phyloP scores from a whole-genome alignment of 92 coral and sea anemone species.

The Montipora capitata region DNA sequence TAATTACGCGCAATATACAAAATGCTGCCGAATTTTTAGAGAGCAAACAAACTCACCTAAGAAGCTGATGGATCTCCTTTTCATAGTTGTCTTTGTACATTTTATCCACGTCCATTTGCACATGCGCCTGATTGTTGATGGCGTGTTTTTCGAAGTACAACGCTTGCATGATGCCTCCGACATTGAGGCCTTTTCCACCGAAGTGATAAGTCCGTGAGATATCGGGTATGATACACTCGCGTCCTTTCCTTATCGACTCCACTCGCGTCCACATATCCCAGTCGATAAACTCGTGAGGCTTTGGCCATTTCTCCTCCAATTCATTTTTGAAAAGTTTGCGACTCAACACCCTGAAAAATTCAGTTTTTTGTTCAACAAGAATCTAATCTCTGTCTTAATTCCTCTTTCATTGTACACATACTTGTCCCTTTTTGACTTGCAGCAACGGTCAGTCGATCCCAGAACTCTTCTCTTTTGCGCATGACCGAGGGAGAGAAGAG shows the following conservation, averaged over 20 bases:
- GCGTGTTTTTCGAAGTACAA: slow-evolving; percentile 71
- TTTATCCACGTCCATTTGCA: slow-evolving; percentile 47
- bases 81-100: slow-evolving; percentile 68
- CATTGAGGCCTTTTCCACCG: slow-evolving; percentile 76
- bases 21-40: not conserved
- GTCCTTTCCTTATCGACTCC: slow-evolving; percentile 46
- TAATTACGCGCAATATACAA: no score
- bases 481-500: no score
- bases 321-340: slow-evolving; percentile 75
- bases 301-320: slow-evolving; percentile 71
- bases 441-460: no score
- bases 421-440: no score
- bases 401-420: no score
- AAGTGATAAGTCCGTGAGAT: slow-evolving; percentile 75
- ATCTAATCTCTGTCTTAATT: no score
- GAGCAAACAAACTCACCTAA: slow-evolving; percentile 46
- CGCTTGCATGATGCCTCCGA: slow-evolving; percentile 53
- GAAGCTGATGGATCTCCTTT: slow-evolving; percentile 49
- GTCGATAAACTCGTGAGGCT: slow-evolving; percentile 50
- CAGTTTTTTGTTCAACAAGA: no score
- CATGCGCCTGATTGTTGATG: slow-evolving; percentile 47
- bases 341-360: slow-evolving; percentile 58
- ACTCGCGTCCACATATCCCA: slow-evolving; percentile 80
- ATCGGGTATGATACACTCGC: slow-evolving; percentile 77
- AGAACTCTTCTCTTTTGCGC: no score